These are phyloP conservation scores for Macrosoma leucophasiata DNA, from an alignment of 2,888 invertebrate genomes.

Conservation along the genomic window DNA sequence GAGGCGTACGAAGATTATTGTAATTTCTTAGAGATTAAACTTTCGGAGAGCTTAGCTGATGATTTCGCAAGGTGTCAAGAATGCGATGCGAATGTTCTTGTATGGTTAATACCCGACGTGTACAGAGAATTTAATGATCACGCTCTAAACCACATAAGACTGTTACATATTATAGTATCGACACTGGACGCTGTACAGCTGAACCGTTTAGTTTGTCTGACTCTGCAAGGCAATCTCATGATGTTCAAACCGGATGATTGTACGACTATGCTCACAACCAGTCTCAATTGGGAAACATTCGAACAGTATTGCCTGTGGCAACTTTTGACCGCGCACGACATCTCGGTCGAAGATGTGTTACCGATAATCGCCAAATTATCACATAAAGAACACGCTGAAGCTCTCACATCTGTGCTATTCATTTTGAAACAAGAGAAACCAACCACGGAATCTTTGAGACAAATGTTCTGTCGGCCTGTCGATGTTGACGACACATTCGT, in stretches of 20 bases:
- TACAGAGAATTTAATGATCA: slow-evolving; percentile 93
- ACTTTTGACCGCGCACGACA: slow-evolving; percentile 93
- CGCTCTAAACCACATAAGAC: slow-evolving; percentile 90
- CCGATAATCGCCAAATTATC: slow-evolving; percentile 85
- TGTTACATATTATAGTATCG: slow-evolving; percentile 92
- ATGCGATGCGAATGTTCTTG: slow-evolving; percentile 90
- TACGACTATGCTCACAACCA: slow-evolving; percentile 84
- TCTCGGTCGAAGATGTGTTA: slow-evolving; percentile 92
- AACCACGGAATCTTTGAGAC: slow-evolving; percentile 88
- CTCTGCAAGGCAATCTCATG: slow-evolving; percentile 90
- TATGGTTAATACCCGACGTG: slow-evolving; percentile 94
- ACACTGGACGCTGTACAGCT: slow-evolving; percentile 93
- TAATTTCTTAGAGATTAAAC: slow-evolving; percentile 84
- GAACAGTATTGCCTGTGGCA: slow-evolving; percentile 99
- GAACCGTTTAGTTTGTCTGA: slow-evolving; percentile 92
- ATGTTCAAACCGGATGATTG: slow-evolving; percentile 89
- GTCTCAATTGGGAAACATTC: slow-evolving; percentile 96
- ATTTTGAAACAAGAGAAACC: slow-evolving; percentile 95
- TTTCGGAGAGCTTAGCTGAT: slow-evolving; percentile 82
- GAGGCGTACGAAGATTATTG: slow-evolving; percentile 93
- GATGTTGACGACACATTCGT: slow-evolving; percentile 91
- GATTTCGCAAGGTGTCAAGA: slow-evolving; percentile 93
- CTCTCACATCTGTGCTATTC: slow-evolving; percentile 90
- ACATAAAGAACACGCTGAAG: slow-evolving; percentile 92
- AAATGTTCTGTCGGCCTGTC: slow-evolving; percentile 85